Base-by-base conservation (phyloP, 2,888 invertebrate genomes). In the Euzophera pinguis region DNA sequence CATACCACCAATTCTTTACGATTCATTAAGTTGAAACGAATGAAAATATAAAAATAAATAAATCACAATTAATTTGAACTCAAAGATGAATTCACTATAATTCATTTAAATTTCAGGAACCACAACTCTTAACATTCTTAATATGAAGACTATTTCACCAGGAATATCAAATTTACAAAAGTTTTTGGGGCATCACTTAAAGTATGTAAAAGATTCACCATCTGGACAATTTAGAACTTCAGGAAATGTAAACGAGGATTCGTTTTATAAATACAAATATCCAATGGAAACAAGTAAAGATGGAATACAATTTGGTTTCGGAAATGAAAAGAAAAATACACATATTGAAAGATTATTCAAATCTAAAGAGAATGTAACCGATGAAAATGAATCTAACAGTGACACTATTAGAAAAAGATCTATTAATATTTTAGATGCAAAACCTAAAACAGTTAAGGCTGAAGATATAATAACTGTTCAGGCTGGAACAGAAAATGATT, bases 351-450 rank as follows among this genome's bases (percentile, higher is more conserved):
- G 2, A 7, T 14, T 14, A 1, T 13, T 38, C 2, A 2, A 7
- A 9, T 7, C n/a, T n/a, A n/a, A 7, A 10, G 32, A 1, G 7
- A 10, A 32, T 32, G 32, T 1, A 32, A 32, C 32, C 32, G 12
- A 55, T 50, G 12, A 12, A 9, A 32, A 32, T 9, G 10, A 6
- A 29, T 32, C 32, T 3, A 65, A 56, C 13, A 56, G 12, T 37
- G 37, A 12, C 12, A 37, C 12, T 12, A 4, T 37, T 3, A 37
- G 12, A 6, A 37, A 37, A 10, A 37, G 37, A 38, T 12, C 38
- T 13, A 14, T 38, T 4, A 38, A 38, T 12, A 6, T 6, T 12
- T 12, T 13, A 1, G 5, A 1, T 13, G 4, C n/a, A 13, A 38
- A 12, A 38, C 38, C 38, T 34, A 3, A 10, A 34, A 4, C 34